A percentile compares a stretch with the other conserved stretches of the same genome.
Conservation (phyloP, 2,888 invertebrate species). For the Osmoderma eremita region DNA sequence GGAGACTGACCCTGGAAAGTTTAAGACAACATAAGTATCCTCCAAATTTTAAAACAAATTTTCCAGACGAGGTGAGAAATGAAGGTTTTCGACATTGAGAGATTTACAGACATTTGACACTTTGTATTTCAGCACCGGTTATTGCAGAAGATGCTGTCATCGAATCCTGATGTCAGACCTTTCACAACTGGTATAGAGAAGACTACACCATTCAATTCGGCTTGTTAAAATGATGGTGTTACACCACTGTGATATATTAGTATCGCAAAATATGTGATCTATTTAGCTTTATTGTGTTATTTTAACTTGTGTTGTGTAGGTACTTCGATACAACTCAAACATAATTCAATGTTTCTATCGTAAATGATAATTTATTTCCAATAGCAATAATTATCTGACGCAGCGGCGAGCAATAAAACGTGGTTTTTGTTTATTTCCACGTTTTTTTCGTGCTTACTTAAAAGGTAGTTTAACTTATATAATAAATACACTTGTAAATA, state of each 20-base stretch:
- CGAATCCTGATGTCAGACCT: constrained; percentile 77
- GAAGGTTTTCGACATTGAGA: background rate
- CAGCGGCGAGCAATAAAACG: no score
- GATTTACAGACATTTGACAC: no score
- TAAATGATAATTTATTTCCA: no score
- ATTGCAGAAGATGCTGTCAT: constrained; percentile 80
- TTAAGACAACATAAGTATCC: constrained; percentile 78
- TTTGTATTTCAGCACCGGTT: constrained; percentile 70
- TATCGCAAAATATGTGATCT: constrained; percentile 7
- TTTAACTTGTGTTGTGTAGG: no score
- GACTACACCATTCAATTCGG: constrained; percentile 29
- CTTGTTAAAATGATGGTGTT: constrained; percentile 5
- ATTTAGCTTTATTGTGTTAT: no score
- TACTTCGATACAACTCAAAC: no score
- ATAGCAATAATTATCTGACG: no score
- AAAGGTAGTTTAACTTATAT: no score
- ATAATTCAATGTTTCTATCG: no score
- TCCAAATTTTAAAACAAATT: constrained; percentile 70
- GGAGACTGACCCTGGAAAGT: constrained; percentile 74
- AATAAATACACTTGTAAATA: no score
- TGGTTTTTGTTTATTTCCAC: no score
- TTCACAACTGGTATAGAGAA: constrained; percentile 66
- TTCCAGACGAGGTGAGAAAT: constrained; percentile 75
- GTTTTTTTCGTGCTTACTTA: no score
- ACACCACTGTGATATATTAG: constrained; percentile 18